These are phyloP conservation scores for Poecilia picta DNA, from an alignment of 2,797 vertebrate genomes.

Conservation along the genomic window DNA sequence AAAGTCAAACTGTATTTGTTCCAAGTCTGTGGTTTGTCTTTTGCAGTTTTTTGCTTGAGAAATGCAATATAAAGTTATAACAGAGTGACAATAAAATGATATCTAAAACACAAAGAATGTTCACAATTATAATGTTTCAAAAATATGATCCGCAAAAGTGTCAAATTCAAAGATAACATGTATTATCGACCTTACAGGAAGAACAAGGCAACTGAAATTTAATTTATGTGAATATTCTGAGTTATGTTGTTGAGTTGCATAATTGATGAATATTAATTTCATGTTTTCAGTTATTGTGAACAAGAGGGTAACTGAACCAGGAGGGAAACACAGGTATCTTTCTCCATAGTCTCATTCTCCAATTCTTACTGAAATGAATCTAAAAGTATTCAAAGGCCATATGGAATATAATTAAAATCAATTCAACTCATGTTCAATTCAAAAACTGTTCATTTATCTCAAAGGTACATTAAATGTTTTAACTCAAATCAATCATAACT, in stretches of 20 bases:
- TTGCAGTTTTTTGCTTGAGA: not conserved
- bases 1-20: slow-evolving; percentile 1
- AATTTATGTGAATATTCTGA: not conserved
- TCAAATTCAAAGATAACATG: not conserved
- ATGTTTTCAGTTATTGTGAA: not conserved
- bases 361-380: not conserved
- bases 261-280: not conserved
- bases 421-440: not conserved
- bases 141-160: not conserved
- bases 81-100: not conserved
- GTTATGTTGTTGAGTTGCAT: not conserved
- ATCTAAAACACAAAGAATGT: not conserved
- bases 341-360: not conserved
- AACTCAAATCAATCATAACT: not conserved
- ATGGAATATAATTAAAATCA: not conserved
- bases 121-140: not conserved
- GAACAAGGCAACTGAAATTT: not conserved
- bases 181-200: not conserved
- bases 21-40: not conserved
- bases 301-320: not conserved
- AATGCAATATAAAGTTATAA: not conserved
- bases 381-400: not conserved
- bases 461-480: not conserved
- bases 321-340: not conserved
- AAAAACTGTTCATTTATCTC: not conserved